Base-by-base conservation (phyloP, 2,888 invertebrate genomes). In the Horisme vitalbata region DNA sequence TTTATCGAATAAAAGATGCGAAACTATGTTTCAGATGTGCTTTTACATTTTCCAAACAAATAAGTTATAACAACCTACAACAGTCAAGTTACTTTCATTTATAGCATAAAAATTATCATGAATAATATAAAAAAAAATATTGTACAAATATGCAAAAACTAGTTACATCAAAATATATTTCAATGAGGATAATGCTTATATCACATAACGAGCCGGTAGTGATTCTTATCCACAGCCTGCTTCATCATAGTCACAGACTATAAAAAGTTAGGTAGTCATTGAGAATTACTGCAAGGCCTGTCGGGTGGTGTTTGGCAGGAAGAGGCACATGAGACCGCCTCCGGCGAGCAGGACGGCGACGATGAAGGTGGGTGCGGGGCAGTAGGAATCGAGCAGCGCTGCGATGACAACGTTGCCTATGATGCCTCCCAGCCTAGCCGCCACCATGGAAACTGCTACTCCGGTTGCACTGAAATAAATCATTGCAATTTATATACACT, bases 351-450 rank as follows among this genome's bases (percentile, higher is more conserved):
- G 92, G 18, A 91, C 93, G 57, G 97, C 96, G 34, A 97, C 96
- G 60, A 97, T 95, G 82, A 97, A 95, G 59, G 97, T 96, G 38
- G 98, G 97, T 53, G 97, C 95, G 23, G 96, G 96, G 87, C 97
- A 98, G 83, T 96, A 95, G 60, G 93, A 90, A 85, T 97, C 97
- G 60, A 97, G 90, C 41, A 98, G 89, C 52, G 95, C 93, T 15
- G 97, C 97, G 67, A 98, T 97, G 47, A 96, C 95, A 62, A 97
- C 93, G 83, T 96, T 96, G 41, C 96, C 96, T 65, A 90, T 88
- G 71, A 97, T 97, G 61, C 97, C 97, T 58, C 97, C 97, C 50
- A 97, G 90, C 45, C 97, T 93, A 14, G 96, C 96, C 12, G 97
- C 95, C 24, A 96, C 96, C 94, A 96, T 96, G 0, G 96, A 96